These are phyloP conservation scores for Salvelinus sp. DNA, from an alignment of 2,113 vertebrate species.

Conservation along the genomic window DNA sequence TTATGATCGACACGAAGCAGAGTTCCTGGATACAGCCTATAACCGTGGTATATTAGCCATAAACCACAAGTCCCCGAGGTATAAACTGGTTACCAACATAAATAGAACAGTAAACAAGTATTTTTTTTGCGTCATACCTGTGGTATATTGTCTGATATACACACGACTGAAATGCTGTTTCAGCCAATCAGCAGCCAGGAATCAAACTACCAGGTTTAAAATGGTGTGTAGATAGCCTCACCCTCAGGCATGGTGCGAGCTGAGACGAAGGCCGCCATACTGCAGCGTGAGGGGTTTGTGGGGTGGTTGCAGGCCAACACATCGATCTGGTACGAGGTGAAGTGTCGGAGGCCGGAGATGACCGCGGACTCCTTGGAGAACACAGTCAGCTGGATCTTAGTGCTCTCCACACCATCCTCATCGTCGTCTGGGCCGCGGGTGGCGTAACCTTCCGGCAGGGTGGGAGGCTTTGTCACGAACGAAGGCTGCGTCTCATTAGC, in stretches of 20 bases:
- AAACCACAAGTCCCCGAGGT: too few relatives aligned
- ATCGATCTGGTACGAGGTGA: slow-evolving; percentile 95
- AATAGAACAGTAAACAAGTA: too few relatives aligned
- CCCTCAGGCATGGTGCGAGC: slow-evolving; percentile 96
- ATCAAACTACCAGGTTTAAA: too few relatives aligned
- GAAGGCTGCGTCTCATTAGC: slow-evolving; percentile 72
- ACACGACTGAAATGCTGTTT: too few relatives aligned
- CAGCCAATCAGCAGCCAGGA: too few relatives aligned
- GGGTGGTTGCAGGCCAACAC: slow-evolving; percentile 93
- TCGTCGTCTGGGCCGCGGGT: slow-evolving; percentile 60
- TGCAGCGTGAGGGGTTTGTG: slow-evolving; percentile 76
- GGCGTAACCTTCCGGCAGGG: slow-evolving; percentile 51
- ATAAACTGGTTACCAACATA: too few relatives aligned
- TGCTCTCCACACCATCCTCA: slow-evolving; percentile 66
- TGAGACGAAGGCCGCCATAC: slow-evolving; percentile 90
- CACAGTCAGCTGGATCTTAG: slow-evolving; percentile 77
- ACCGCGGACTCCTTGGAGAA: slow-evolving; percentile 85
- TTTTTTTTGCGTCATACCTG: too few relatives aligned
- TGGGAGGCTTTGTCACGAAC: slow-evolving; percentile 56
- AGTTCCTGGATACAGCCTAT: too few relatives aligned
- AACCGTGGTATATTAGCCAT: too few relatives aligned
- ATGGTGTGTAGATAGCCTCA: slow-evolving; percentile 38
- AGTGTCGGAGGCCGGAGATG: slow-evolving; percentile 89
- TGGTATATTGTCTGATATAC: too few relatives aligned
- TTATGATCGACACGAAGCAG: too few relatives aligned